phyloP scores from a whole-genome alignment of 2,888 invertebrate species.

The Danaus chrysippus region DNA sequence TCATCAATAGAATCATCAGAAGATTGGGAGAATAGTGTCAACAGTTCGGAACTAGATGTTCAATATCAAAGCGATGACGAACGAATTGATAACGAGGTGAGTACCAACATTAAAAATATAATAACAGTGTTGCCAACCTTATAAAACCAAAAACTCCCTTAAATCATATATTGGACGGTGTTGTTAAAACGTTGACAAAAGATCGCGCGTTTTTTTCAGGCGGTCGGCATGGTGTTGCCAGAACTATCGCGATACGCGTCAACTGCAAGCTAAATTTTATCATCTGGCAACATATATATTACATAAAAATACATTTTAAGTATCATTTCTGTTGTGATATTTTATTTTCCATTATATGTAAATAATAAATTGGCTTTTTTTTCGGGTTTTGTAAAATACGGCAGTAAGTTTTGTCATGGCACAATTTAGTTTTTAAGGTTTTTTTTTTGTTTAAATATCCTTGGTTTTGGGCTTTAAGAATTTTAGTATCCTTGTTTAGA shows the following conservation, averaged over 20 bases:
- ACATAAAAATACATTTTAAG: constrained; percentile 5
- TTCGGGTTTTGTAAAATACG: constrained; percentile 4
- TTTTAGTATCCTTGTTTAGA: too few species aligned
- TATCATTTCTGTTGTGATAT: constrained; percentile 14
- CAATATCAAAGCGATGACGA: constrained; percentile 80
- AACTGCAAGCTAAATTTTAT: constrained; percentile 66
- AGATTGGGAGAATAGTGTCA: constrained; percentile 81
- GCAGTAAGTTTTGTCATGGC: background rate
- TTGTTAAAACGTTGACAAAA: constrained; percentile 54
- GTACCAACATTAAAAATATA: background rate
- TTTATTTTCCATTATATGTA: constrained; percentile 10
- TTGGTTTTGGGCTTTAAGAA: too few species aligned
- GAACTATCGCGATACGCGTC: constrained; percentile 79
- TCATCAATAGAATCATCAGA: constrained; percentile 69
- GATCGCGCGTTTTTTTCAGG: constrained; percentile 73
- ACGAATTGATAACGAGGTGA: constrained; percentile 73
- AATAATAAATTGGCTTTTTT: background rate
- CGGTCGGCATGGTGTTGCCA: constrained; percentile 78
- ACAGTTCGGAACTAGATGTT: constrained; percentile 80
- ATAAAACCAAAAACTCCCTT: constrained; percentile 23
- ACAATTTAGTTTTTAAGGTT: constrained; percentile 6
- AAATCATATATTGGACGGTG: constrained; percentile 49
- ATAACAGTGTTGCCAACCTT: background rate
- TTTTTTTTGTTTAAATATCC: background rate
- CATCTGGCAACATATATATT: constrained; percentile 17